A percentile compares a stretch with the other conserved stretches of the same genome.
Evolutionary conservation across 2,888 invertebrate genomes (phyloP).

Genomic region (Trachelus stipa): DNA sequence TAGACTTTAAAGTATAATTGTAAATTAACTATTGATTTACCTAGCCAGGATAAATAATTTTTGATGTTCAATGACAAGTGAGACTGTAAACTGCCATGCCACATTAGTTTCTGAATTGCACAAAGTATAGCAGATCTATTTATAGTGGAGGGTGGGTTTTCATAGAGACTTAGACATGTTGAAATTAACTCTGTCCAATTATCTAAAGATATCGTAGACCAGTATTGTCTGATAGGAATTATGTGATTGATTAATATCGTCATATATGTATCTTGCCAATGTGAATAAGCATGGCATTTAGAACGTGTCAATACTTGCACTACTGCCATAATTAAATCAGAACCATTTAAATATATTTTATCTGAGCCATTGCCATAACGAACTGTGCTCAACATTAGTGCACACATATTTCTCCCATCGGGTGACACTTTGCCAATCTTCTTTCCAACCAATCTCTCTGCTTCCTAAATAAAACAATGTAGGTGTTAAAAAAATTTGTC

Average conservation of each 20-base stretch:
- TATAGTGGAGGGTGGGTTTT: slow-evolving; percentile 55
- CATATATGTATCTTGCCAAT: slow-evolving; percentile 70
- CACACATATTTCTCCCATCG: slow-evolving; percentile 14
- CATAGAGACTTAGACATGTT: slow-evolving; percentile 43
- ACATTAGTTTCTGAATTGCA: slow-evolving; percentile 66
- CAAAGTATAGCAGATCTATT: slow-evolving; percentile 67
- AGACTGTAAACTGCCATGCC: slow-evolving; percentile 62
- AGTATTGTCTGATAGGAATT: slow-evolving; percentile 68
- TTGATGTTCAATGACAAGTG: slow-evolving; percentile 47
- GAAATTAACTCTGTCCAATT: slow-evolving; percentile 70
- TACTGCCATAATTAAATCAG: slow-evolving; percentile 37
- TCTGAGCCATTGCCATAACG: neutral
- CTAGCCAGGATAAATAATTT: slow-evolving; percentile 24
- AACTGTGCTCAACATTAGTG: slow-evolving; percentile 28
- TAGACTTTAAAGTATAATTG: neutral
- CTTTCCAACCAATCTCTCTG: slow-evolving; percentile 5
- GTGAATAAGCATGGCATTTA: neutral
- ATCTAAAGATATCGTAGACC: slow-evolving; percentile 67
- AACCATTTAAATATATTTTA: slow-evolving; percentile 25
- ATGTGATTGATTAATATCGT: slow-evolving; percentile 70
- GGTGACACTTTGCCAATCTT: slow-evolving; percentile 6
- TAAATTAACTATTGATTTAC: slow-evolving; percentile 6
- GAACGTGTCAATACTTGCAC: slow-evolving; percentile 39
- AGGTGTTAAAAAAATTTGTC: neutral
- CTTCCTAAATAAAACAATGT: slow-evolving; percentile 51